Evolutionary conservation across 1,140 invertebrate genomes (phyloP).

Genomic region (Caligus rogercresseyi): DNA sequence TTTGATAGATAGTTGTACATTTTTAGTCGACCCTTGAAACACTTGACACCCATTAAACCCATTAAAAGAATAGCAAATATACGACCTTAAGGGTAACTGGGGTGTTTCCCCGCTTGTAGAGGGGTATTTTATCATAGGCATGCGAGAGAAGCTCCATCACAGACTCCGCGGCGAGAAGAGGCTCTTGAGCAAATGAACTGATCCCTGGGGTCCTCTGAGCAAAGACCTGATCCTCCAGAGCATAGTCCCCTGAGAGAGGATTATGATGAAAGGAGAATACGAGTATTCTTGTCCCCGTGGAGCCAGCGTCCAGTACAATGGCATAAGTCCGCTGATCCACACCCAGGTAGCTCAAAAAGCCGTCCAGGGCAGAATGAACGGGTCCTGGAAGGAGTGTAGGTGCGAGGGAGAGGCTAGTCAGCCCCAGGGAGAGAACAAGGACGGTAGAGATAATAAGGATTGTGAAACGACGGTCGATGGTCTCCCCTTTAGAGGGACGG

Average conservation of each 20-base stretch:
- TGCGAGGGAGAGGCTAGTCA: neutral
- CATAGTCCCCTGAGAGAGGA: constrained; percentile 36
- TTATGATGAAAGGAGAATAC: constrained; percentile 71
- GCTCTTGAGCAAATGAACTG: constrained; percentile 61
- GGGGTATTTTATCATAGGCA: constrained; percentile 30
- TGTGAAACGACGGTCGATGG: neutral
- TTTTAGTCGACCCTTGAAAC: too few species aligned
- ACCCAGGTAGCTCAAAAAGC: constrained; percentile 43
- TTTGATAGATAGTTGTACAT: too few species aligned
- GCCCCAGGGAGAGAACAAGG: neutral
- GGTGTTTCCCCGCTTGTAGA: constrained; percentile 29
- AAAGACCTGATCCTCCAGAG: constrained; percentile 58
- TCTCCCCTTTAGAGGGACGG: neutral
- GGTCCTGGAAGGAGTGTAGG: constrained; percentile 17
- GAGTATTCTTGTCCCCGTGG: constrained; percentile 75
- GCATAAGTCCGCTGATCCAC: constrained; percentile 58
- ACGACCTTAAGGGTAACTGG: constrained; percentile 26
- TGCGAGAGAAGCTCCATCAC: constrained; percentile 30
- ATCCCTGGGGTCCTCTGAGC: constrained; percentile 67
- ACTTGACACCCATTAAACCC: too few species aligned
- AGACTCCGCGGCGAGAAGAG: constrained; percentile 36
- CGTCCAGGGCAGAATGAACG: constrained; percentile 31
- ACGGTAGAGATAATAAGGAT: neutral
- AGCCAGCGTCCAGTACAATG: constrained; percentile 89
- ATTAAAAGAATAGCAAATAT: too few species aligned